Evolutionary conservation across 1,140 invertebrate genomes (phyloP), one percentile per base, ranked within the genome.

Genomic region (Zaprionus inermis): DNA sequence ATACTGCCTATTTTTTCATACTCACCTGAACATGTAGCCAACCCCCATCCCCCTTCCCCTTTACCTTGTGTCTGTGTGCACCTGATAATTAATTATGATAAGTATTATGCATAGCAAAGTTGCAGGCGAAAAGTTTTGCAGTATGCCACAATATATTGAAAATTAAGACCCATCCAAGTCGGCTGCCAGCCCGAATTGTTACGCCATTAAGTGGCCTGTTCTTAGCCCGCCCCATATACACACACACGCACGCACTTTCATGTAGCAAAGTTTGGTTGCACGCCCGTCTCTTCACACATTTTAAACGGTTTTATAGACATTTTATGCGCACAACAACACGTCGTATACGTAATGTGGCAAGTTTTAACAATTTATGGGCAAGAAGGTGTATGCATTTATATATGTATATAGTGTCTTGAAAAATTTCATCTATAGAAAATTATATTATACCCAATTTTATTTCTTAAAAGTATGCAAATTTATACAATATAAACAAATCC

Each of bases 271-370:
- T 82, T 82, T 65, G 51, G 76, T 51, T 56, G 59, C 55, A 16
- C 20, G 36, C 30, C 38, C 22, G 56, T 55, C 30, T 59, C 52
- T 28, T 28, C 24, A 28, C 80, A 79, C 80, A 82, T 79, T 82
- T 83, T 79, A 82, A 79, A 63, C 80, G 76, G 76, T 83, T 83
- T 82, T 82, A 82, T 82, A 79, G 72, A 83, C 72, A 82, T 81
- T 82, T 82, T 82, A 76, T 83, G 76, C 76, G 72, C 79, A 59
- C 64, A 70, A 72, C 79, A 74, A 75, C 79, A 57, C 65, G 67
- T 60, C 73, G 80, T 84, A 84, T 83, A 73, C 81, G 71, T 82
- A 78, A 82, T 82, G 79, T 82, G 79, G 79, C 63, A 82, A 82
- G 58, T 82, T 82, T 82, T 57, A 78, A 79, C 63, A 63, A 82